A percentile compares a stretch with the other conserved stretches of the same genome.
Conservation (phyloP, 37 sponge, comb jelly and placozoan genomes). For the Hexactinellida sp. region DNA sequence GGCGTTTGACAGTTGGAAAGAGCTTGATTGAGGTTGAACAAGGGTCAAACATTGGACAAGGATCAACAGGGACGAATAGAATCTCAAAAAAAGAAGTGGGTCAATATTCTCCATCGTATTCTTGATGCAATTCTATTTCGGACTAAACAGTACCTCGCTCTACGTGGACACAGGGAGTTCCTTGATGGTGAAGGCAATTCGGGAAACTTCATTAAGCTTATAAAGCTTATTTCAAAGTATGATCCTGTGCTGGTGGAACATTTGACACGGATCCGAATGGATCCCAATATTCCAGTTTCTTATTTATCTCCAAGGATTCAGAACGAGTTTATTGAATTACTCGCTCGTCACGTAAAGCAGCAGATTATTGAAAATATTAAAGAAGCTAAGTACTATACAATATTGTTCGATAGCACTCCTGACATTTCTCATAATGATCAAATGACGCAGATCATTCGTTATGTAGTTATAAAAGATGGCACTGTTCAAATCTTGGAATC, state of each 20-base stretch:
- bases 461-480: not conserved
- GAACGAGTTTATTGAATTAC: not conserved
- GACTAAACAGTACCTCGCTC: not conserved
- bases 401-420: not conserved
- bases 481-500: not conserved
- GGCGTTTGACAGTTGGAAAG: not conserved
- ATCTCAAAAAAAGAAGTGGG: not conserved
- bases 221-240: not conserved
- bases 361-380: not conserved
- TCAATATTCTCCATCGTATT: not conserved
- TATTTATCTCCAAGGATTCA: not conserved
- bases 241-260: not conserved
- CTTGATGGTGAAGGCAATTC: not conserved
- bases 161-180: not conserved
- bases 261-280: not conserved
- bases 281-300: not conserved
- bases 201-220: not conserved
- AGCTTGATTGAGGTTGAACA: not conserved
- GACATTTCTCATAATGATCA: not conserved
- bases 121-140: not conserved
- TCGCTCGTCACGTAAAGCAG: not conserved
- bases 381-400: not conserved
- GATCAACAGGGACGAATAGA: not conserved
- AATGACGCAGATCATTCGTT: not conserved
- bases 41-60: constrained; percentile 12